Conservation (phyloP, 2,113 vertebrate genomes). For the Crotalus helleri region DNA sequence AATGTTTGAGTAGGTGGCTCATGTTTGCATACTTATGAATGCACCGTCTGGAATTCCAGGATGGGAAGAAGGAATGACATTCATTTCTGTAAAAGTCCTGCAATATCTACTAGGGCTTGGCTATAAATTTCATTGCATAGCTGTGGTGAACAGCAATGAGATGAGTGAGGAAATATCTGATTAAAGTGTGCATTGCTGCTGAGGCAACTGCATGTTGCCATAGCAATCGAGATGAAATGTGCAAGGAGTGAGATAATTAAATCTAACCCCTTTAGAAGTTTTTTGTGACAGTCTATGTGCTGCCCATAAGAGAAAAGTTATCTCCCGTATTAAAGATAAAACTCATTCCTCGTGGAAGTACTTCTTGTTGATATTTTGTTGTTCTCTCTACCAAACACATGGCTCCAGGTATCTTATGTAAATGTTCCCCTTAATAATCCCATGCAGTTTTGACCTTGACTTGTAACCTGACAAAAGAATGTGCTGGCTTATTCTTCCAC, state of each 20-base stretch:
- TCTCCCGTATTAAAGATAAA: slow-evolving; percentile 79
- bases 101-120: slow-evolving; percentile 67
- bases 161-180: slow-evolving; percentile 76
- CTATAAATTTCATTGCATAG: slow-evolving; percentile 72
- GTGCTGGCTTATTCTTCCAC: slow-evolving; percentile 52
- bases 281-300: slow-evolving; percentile 73
- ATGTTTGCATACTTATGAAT: neutral
- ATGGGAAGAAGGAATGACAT: slow-evolving; percentile 49
- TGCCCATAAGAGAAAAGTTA: slow-evolving; percentile 76
- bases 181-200: slow-evolving; percentile 77
- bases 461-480: slow-evolving; percentile 65
- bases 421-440: slow-evolving; percentile 73
- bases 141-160: slow-evolving; percentile 66
- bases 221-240: slow-evolving; percentile 88
- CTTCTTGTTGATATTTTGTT: slow-evolving; percentile 70
- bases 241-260: slow-evolving; percentile 89
- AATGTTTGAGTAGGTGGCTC: slow-evolving; percentile 55
- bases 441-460: slow-evolving; percentile 73
- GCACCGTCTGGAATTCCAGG: neutral
- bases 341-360: slow-evolving; percentile 69
- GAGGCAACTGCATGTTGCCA: slow-evolving; percentile 86
- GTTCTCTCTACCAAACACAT: slow-evolving; percentile 62
- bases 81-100: slow-evolving; percentile 62
- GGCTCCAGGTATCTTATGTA: slow-evolving; percentile 72
- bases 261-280: slow-evolving; percentile 84